A percentile compares a stretch with the other conserved stretches of the same genome.
Evolutionary conservation across 1,140 invertebrate species (phyloP).

Genomic region (Saccostrea cuccullata): DNA sequence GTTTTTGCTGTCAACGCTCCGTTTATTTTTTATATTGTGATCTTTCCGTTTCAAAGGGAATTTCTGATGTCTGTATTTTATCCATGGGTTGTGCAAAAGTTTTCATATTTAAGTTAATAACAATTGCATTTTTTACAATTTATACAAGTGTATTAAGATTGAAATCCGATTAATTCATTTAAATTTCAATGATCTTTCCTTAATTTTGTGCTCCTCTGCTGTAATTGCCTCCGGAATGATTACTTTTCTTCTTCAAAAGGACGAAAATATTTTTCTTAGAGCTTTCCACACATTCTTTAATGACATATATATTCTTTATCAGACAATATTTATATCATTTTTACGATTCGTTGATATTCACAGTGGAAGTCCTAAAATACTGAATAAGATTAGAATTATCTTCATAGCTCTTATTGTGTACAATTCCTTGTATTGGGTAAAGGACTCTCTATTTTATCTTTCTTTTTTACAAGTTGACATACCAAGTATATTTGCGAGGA

Average conservation of each 20-base stretch:
- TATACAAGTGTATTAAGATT: not conserved
- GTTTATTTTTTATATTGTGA: not conserved
- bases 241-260: not conserved
- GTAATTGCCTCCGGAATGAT: not conserved
- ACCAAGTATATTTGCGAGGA: not conserved
- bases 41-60: not conserved
- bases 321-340: not conserved
- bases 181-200: too few species aligned
- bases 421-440: not conserved
- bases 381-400: not conserved
- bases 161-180: not conserved
- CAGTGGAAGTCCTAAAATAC: not conserved
- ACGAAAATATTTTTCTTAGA: not conserved
- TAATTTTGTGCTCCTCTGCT: not conserved
- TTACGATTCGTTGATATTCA: not conserved
- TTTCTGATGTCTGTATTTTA: not conserved
- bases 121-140: not conserved
- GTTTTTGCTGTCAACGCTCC: not conserved
- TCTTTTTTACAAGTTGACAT: not conserved
- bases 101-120: not conserved
- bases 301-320: not conserved
- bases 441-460: not conserved
- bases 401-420: not conserved
- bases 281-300: slow-evolving; percentile 16
- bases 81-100: not conserved